phyloP scores from a whole-genome alignment of 1,140 invertebrate genomes.

The Drosophila tristis region DNA sequence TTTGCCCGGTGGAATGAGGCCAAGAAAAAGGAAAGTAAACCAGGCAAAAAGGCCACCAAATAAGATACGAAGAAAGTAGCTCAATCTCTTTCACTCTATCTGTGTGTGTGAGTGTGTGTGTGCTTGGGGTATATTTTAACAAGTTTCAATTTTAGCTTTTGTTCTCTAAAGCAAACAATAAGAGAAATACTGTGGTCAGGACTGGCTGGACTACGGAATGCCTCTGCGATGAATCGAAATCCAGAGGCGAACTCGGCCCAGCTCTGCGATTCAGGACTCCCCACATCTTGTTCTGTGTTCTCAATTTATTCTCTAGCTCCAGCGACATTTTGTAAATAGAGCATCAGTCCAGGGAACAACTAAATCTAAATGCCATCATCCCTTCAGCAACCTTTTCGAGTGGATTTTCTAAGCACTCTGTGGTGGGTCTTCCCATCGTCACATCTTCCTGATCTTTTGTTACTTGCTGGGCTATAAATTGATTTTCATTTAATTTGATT shows the following conservation, averaged over 20 bases:
- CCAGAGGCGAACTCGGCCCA: background rate
- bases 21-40: constrained; percentile 69
- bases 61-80: constrained; percentile 68
- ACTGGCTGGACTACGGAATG: constrained; percentile 2
- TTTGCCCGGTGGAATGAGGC: constrained; percentile 55
- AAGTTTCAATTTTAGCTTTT: constrained; percentile 83
- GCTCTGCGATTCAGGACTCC: too few species aligned
- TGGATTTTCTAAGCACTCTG: constrained; percentile 29
- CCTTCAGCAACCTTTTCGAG: constrained; percentile 55
- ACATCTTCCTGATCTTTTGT: constrained; percentile 1
- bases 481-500: constrained; percentile 74
- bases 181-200: constrained; percentile 16
- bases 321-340: background rate
- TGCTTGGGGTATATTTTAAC: constrained; percentile 67
- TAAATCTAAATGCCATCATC: constrained; percentile 74
- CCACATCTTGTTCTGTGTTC: too few species aligned
- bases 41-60: constrained; percentile 76
- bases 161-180: constrained; percentile 67
- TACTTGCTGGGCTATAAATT: constrained; percentile 47
- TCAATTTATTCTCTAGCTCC: too few species aligned
- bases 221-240: background rate
- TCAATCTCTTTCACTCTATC: constrained; percentile 45
- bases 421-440: constrained; percentile 10
- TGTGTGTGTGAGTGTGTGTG: constrained; percentile 16
- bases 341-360: constrained; percentile 53